Base-by-base conservation (phyloP, 2,113 vertebrate genomes). In the Nibea coibor region DNA sequence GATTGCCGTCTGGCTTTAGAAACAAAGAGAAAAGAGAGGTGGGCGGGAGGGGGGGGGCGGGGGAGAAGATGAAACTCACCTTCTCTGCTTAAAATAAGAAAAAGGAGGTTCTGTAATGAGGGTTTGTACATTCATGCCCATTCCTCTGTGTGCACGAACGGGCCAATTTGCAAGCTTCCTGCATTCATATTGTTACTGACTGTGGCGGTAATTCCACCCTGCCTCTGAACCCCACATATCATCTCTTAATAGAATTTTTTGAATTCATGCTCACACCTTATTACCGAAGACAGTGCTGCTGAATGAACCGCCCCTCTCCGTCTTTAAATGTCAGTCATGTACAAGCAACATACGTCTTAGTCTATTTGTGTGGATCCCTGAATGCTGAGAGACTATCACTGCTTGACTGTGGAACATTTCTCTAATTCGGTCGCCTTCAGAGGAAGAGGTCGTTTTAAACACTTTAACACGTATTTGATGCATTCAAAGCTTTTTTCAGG, bases 241-340 rank as follows among this genome's bases (percentile, higher is more conserved):
- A 85, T 31, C 87, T 42, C 31, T 73, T 92, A 89, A 93, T 91
- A 83, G 86, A 83, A 43, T 76, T 84, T 80, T 75, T 67, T 64
- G 73, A 74, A 92, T 93, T 90, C 88, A 81, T 58, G 56, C 77
- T 81, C 91, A 91, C 87, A 82, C 80, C 80, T 85, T 77, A 83
- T 80, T 85, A 84, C 71, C 76, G 80, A 88, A 73, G 75, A 76
- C 61, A 19, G 65, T 53, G 50, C 47, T 70, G 48, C 50, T 39
- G 72, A 42, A 81, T 67, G 20, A 81, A 77, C 66, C 50, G 20
- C 50, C 71, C 65, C 54, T 8, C 61, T 61, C 78, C 64, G 31
- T 35, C 78, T 78, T 83, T 76, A 71, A 84, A 88, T 80, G 71
- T 39, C 82, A 72, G 39, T 84, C 78, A 68, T 79, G 76, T 47